Conservation (phyloP, 2,888 invertebrate species). For the Psococerastis gibbosa region DNA sequence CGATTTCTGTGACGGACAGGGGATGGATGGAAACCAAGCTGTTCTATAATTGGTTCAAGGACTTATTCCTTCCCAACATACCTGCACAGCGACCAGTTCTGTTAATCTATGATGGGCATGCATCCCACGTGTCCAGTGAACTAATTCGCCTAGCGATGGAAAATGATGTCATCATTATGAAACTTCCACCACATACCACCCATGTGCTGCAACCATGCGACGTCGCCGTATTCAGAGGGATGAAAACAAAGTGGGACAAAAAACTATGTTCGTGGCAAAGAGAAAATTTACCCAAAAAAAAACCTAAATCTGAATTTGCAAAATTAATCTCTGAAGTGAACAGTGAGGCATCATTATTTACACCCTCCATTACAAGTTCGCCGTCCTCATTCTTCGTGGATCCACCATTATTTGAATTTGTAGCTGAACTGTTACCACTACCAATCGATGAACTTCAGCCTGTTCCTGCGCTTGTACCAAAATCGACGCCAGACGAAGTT, state of each 20-base stretch:
- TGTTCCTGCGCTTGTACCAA: too few species aligned
- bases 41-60: background rate
- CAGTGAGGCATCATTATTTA: too few species aligned
- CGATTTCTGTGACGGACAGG: background rate
- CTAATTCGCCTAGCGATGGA: background rate
- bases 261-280: background rate
- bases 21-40: background rate
- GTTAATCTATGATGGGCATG: background rate
- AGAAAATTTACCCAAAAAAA: background rate
- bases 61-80: background rate
- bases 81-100: background rate
- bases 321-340: too few species aligned
- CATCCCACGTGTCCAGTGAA: background rate
- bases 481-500: too few species aligned
- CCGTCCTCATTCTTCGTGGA: too few species aligned
- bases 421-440: too few species aligned
- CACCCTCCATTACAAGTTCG: too few species aligned
- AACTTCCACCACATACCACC: background rate
- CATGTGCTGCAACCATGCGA: background rate
- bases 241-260: background rate
- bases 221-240: background rate
- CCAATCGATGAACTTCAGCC: too few species aligned
- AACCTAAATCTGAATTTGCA: background rate
- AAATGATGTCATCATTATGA: background rate
- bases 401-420: too few species aligned